Conservation (phyloP, 2,113 vertebrate species). For the Dascyllus trimaculatus region DNA sequence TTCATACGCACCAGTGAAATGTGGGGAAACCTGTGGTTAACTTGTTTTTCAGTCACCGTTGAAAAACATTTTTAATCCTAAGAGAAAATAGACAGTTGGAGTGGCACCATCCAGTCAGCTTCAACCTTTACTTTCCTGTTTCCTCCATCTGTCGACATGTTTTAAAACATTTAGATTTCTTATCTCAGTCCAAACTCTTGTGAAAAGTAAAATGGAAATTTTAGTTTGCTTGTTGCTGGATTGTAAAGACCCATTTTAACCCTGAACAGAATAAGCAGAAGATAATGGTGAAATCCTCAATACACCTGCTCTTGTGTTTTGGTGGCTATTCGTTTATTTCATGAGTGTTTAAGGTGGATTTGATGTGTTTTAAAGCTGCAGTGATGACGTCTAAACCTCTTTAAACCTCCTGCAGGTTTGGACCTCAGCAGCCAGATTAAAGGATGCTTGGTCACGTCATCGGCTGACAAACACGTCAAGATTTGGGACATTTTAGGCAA, state of each 20-base stretch:
- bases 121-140: too few species aligned
- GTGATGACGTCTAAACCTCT: fast-evolving
- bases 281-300: too few species aligned
- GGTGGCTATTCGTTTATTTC: neutral
- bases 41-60: neutral
- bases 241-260: too few species aligned
- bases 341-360: neutral
- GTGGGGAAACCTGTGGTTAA: neutral
- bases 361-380: neutral
- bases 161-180: too few species aligned
- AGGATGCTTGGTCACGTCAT: slow-evolving; percentile 95
- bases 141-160: too few species aligned
- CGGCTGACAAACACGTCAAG: slow-evolving; percentile 94
- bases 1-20: slow-evolving; percentile 1
- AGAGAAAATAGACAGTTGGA: too few species aligned
- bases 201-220: too few species aligned
- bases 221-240: too few species aligned
- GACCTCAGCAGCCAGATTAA: slow-evolving; percentile 95
- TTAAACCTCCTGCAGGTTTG: slow-evolving; percentile 84
- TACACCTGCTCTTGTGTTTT: too few species aligned
- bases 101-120: too few species aligned
- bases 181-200: too few species aligned
- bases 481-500: slow-evolving; percentile 96
- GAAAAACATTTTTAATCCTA: neutral
- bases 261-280: too few species aligned